Evolutionary conservation across 2,888 invertebrate genomes (phyloP).

Genomic region (Congeria kusceri): DNA sequence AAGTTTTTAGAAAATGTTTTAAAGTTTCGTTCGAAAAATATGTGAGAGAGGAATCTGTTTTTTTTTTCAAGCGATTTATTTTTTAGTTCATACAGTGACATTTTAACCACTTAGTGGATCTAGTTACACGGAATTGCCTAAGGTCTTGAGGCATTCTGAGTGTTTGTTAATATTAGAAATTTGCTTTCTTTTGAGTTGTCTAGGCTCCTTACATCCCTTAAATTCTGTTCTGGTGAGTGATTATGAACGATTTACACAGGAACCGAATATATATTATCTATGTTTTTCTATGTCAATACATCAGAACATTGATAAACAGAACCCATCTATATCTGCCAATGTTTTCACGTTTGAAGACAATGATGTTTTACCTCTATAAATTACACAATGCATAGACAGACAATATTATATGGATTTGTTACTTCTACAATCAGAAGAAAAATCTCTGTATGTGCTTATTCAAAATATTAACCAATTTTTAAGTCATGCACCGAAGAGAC

Average conservation of each 20-base stretch:
- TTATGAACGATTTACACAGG: conserved; percentile 31
- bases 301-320: conserved; percentile 52
- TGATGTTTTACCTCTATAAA: conserved; percentile 2
- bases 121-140: conserved; percentile 48
- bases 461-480: neutral
- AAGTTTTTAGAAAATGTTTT: conserved; percentile 61
- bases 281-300: conserved; percentile 32
- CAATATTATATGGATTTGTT: conserved; percentile 18
- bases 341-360: conserved; percentile 36
- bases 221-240: conserved; percentile 34
- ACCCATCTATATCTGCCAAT: conserved; percentile 45
- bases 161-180: conserved; percentile 46
- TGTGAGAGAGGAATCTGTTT: conserved; percentile 59
- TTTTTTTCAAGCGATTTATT: conserved; percentile 43
- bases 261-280: conserved; percentile 33
- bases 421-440: conserved; percentile 28
- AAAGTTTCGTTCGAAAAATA: conserved; percentile 57
- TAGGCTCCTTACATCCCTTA: conserved; percentile 41
- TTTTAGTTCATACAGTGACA: conserved; percentile 44
- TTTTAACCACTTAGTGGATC: conserved; percentile 54
- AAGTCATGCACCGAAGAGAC: neutral
- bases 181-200: conserved; percentile 42
- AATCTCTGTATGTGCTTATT: conserved; percentile 40
- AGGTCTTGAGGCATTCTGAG: conserved; percentile 6
- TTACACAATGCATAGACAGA: neutral